Evolutionary conservation across 2,888 invertebrate species (phyloP).

Genomic region (Pachydiplax longipennis): DNA sequence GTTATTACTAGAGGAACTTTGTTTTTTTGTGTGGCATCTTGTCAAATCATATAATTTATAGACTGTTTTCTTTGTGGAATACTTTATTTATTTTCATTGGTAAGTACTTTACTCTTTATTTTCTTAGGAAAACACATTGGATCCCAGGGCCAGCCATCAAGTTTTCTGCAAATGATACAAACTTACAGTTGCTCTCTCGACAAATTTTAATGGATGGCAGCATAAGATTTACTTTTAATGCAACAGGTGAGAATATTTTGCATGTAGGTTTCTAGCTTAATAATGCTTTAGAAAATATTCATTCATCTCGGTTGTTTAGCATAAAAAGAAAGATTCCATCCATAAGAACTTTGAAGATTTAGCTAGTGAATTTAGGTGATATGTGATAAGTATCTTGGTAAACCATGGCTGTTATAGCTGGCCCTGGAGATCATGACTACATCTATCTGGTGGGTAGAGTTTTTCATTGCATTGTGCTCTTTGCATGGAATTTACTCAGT

Average conservation of each 20-base stretch:
- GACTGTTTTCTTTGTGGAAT: neutral
- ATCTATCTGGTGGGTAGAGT: neutral
- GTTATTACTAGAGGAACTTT: no score
- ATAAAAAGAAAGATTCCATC: neutral
- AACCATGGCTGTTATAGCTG: neutral
- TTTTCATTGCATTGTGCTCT: neutral
- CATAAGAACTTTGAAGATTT: neutral
- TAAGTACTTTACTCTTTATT: constrained; percentile 31
- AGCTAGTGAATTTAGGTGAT: neutral
- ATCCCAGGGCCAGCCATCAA: constrained; percentile 62
- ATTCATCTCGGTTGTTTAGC: neutral
- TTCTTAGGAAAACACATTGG: constrained; percentile 67
- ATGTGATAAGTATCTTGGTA: neutral
- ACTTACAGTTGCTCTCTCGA: constrained; percentile 61
- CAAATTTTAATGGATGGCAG: constrained; percentile 58
- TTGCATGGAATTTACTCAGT: neutral
- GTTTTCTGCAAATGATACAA: constrained; percentile 60
- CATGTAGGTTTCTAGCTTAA: neutral
- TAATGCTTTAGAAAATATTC: neutral
- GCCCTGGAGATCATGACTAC: neutral
- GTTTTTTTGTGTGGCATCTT: no score
- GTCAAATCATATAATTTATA: no score
- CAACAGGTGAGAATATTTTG: constrained; percentile 60
- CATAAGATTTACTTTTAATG: constrained; percentile 61
- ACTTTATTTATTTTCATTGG: neutral